These are phyloP conservation scores for Neomorphus geoffroyi DNA, from an alignment of 2,797 vertebrate species.

Conservation along the genomic window DNA sequence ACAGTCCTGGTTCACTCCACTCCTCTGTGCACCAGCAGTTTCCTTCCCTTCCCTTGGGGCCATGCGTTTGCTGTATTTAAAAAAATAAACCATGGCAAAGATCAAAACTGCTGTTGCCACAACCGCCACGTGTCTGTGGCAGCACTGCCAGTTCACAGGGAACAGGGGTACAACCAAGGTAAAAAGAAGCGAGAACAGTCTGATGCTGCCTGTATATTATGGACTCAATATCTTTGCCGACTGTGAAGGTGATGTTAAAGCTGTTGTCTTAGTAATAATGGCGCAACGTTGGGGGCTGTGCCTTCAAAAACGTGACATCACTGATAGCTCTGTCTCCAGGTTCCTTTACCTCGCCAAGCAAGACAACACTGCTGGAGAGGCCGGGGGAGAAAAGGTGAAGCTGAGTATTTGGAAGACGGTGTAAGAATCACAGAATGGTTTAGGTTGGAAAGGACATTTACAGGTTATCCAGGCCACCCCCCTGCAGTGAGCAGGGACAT, in stretches of 20 bases:
- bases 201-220: not conserved
- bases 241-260: not conserved
- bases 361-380: not conserved
- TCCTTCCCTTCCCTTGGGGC: not conserved
- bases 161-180: not conserved
- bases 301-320: not conserved
- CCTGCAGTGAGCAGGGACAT: no score
- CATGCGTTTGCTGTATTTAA: not conserved
- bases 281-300: rapidly evolving
- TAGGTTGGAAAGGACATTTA: no score
- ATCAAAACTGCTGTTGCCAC: not conserved
- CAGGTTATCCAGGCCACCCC: no score
- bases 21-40: no score
- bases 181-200: not conserved
- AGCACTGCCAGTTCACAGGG: not conserved
- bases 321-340: not conserved
- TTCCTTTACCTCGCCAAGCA: not conserved
- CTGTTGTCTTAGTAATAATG: not conserved
- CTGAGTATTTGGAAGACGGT: not conserved
- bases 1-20: not conserved
- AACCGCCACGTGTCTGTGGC: not conserved
- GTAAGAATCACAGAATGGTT: not conserved
- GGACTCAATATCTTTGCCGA: not conserved
- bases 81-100: not conserved
- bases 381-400: not conserved